A percentile compares a stretch with the other conserved stretches of the same genome.
phyloP scores from a whole-genome alignment of 2,797 vertebrate species.

The Chelon auratus region DNA sequence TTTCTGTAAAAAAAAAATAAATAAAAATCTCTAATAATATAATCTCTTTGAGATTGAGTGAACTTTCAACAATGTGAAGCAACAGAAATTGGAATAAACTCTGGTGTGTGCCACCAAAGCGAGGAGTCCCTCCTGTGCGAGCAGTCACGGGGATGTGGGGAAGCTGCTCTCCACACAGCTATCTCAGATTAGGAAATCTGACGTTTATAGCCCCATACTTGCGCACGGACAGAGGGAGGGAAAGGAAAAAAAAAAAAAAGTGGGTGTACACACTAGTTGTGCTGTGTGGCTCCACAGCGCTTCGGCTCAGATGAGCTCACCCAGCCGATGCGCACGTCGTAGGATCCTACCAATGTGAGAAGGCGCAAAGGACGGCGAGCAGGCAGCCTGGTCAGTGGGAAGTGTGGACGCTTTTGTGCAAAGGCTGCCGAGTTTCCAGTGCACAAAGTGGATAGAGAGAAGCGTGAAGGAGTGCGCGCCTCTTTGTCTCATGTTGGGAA shows the following conservation, averaged over 20 bases:
- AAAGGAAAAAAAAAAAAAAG: slow-evolving; percentile 34
- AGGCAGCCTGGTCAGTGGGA: slow-evolving; percentile 50
- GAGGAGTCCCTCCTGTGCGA: background rate
- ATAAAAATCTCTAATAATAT: slow-evolving; percentile 59
- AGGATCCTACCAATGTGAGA: slow-evolving; percentile 75
- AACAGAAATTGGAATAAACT: slow-evolving; percentile 4
- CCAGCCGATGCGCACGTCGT: slow-evolving; percentile 76
- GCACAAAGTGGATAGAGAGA: slow-evolving; percentile 72
- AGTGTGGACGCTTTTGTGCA: slow-evolving; percentile 70
- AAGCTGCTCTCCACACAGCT: slow-evolving; percentile 25
- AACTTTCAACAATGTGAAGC: slow-evolving; percentile 52
- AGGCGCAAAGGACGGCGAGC: slow-evolving; percentile 71
- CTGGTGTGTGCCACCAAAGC: background rate
- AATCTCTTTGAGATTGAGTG: slow-evolving; percentile 55
- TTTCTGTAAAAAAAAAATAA: slow-evolving; percentile 66
- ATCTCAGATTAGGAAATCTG: slow-evolving; percentile 54
- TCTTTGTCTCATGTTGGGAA: slow-evolving; percentile 46
- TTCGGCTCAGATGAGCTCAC: slow-evolving; percentile 81
- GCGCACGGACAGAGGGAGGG: slow-evolving; percentile 48
- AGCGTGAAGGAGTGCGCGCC: slow-evolving; percentile 46
- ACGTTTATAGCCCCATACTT: slow-evolving; percentile 62
- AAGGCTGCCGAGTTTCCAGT: slow-evolving; percentile 71
- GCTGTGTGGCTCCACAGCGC: slow-evolving; percentile 69
- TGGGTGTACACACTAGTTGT: slow-evolving; percentile 77
- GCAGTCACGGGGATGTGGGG: slow-evolving; percentile 1